Base-by-base conservation (phyloP, 2,797 vertebrate species). In the Lateolabrax maculatus region DNA sequence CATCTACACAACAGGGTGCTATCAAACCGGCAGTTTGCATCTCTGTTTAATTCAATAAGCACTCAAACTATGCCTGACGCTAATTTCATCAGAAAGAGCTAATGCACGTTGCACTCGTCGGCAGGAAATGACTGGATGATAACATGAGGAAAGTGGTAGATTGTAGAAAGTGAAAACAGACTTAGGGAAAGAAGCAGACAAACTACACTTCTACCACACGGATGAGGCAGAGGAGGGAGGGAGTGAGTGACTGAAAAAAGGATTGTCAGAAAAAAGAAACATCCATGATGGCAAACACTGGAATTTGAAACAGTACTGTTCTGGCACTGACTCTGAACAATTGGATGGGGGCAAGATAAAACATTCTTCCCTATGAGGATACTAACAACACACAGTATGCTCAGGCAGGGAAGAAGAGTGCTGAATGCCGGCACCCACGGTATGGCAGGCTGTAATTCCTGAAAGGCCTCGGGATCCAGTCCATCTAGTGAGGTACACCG, bases 1-100 rank as follows among this genome's bases (percentile, higher is more conserved):
- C 68, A 86, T 86, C 74, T 49, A 83, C 56, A 71, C 64, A 87
- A 81, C 55, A 25, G 51, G 41, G 39, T 66, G 80, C 62, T 37
- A 85, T 90, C 77, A 85, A 88, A 85, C 79, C 12, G 1, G 64
- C 75, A 80, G 81, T 79, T 80, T 23, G 84, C 73, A 43, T 75
- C 69, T 82, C 67, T 0, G 31, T 70, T 79, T 89, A 80, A 85
- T 87, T 58, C 73, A 83, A 90, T 84, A 77, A 88, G 68, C 64
- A 44, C 79, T 86, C 70, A 71, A 81, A 75, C 55, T 56, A 25
- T 41, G 55, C 34, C 79, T 55, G 51, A 53, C 9, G 12, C 69
- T 87, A 89, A 93, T 92, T 86, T 71, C 72, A 91, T 92, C 84
- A 90, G 66, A 56, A 71, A 75, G 81, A 77, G 87, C 74, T 92